These are phyloP conservation scores for Zaprionus lineosus DNA, from an alignment of 2,888 invertebrate genomes.

Conservation along the genomic window DNA sequence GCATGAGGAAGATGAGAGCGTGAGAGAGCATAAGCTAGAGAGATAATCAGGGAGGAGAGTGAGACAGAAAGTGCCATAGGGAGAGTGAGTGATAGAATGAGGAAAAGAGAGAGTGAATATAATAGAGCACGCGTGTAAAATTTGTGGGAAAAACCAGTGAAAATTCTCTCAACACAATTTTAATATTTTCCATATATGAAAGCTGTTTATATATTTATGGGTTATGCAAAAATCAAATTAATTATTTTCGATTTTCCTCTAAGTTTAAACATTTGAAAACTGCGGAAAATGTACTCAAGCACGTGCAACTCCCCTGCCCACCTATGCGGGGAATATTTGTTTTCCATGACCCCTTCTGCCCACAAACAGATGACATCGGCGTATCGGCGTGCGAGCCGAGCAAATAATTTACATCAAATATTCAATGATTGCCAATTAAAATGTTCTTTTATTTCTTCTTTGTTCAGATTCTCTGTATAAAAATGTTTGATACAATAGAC, in stretches of 20 bases:
- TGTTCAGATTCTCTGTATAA: constrained; percentile 20
- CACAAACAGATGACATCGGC: too few relatives aligned
- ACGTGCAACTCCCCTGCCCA: constrained; percentile 36
- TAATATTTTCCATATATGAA: constrained; percentile 6
- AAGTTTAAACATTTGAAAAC: too few relatives aligned
- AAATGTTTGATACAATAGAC: constrained; percentile 40
- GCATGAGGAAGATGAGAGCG: constrained; percentile 31
- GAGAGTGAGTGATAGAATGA: background rate
- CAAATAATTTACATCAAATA: constrained; percentile 39
- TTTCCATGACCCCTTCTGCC: background rate
- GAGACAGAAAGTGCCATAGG: background rate
- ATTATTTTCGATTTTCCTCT: too few relatives aligned
- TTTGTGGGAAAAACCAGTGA: constrained; percentile 26
- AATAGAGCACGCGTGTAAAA: constrained; percentile 32
- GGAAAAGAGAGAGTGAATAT: background rate
- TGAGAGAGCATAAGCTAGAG: too few relatives aligned
- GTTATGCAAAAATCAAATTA: constrained; percentile 33
- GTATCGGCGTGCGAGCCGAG: constrained; percentile 41
- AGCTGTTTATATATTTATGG: constrained; percentile 33
- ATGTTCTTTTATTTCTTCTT: constrained; percentile 24
- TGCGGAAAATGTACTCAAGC: too few relatives aligned
- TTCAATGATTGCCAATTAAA: constrained; percentile 29
- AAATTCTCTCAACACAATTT: constrained; percentile 5
- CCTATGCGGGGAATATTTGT: too few relatives aligned
- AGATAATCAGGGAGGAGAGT: too few relatives aligned